phyloP scores from a whole-genome alignment of 2,888 invertebrate genomes.

The Panorpa germanica region DNA sequence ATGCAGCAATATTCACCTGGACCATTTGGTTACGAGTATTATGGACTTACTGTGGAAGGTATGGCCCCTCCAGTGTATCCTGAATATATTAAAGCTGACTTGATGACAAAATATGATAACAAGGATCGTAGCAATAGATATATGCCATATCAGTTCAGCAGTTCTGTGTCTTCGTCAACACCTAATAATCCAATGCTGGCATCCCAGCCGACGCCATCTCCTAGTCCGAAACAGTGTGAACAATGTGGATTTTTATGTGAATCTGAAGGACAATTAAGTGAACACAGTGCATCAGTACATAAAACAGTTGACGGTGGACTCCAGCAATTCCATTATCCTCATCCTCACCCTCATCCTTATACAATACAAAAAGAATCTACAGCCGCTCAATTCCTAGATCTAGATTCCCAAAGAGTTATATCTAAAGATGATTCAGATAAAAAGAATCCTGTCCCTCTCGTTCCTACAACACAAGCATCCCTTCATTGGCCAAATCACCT shows the following conservation, averaged over 20 bases:
- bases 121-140: conserved; percentile 14
- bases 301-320: conserved; percentile 24
- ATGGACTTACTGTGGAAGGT: too few species aligned
- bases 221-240: conserved; percentile 61
- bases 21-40: conserved; percentile 27
- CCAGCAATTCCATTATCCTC: conserved; percentile 15
- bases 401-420: conserved; percentile 85
- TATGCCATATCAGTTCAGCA: conserved; percentile 15
- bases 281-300: conserved; percentile 55
- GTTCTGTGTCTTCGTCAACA: conserved; percentile 25
- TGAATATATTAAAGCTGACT: too few species aligned
- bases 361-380: too few species aligned
- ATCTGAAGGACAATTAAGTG: conserved; percentile 50
- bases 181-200: conserved; percentile 19
- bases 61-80: too few species aligned
- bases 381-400: conserved; percentile 64
- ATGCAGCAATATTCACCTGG: conserved; percentile 15
- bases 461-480: too few species aligned
- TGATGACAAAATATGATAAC: conserved; percentile 20
- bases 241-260: conserved; percentile 69
- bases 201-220: conserved; percentile 47
- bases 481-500: conserved; percentile 23
- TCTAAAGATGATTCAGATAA: too few species aligned
- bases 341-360: too few species aligned
- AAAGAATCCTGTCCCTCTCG: too few species aligned